Evolutionary conservation across 2,113 vertebrate species (phyloP), one percentile per base, ranked within the genome.

Genomic region (Scomber japonicus): DNA sequence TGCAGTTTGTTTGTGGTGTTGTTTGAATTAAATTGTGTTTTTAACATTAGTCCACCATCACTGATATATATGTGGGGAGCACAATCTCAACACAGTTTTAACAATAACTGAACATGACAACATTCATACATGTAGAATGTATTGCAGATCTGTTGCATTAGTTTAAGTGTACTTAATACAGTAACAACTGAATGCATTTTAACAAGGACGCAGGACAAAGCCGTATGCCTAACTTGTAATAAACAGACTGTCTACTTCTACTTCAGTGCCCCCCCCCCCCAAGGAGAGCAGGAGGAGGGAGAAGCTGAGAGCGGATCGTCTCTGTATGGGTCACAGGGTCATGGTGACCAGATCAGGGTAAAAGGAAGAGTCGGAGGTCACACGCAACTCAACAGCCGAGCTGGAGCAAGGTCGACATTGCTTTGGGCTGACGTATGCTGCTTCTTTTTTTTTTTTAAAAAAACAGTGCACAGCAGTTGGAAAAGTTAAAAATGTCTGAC

Each of bases 281-380:
- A 3, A 49, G 6, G 63, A 54, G 45, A 57, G 19, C 16, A 31
- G 57, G 50, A 50, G 40, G 16, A 19, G 16, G 63, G 44, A 31
- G 19, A 44, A n/a, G 64, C 51, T 46, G 54, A 66, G 44, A 31
- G 74, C 48, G 35, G 56, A 62, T 70, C 72, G 30, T 63, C 80
- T 30, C 56, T 53, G 78, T 57, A 19, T 1, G 59, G 54, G 51
- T 76, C 62, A 70, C 10, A 51, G 70, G 61, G 84, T 84, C 86
- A 84, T 2, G 46, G 57, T 13, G 79, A 86, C 67, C 59, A 68
- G 59, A 85, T 83, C 54, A 49, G 40, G 64, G 46, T 65, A 17
- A 71, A 69, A 50, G 35, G 50, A 51, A 12, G 45, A 73, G 61
- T 27, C 6, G 0, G 1, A 44, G 50, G 63, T 82, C 60, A 59